Base-by-base conservation (phyloP, 2,113 vertebrate genomes). In the Chrysemys picta region DNA sequence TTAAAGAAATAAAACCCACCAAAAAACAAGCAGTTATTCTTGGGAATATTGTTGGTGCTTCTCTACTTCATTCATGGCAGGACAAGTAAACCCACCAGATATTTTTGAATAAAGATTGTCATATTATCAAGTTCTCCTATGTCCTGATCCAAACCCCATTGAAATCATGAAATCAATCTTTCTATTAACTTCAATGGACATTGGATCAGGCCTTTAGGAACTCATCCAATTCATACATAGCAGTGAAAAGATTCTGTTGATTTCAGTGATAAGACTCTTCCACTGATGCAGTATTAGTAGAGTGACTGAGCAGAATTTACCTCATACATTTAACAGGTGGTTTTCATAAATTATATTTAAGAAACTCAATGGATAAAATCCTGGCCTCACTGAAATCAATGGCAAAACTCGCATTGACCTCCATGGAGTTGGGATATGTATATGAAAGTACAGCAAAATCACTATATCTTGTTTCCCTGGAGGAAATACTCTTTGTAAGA, bases 271-370 rank as follows among this genome's bases (percentile, higher is more conserved):
- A 84, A 56, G 52, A 94, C 76, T 95, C 84, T 91, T 42, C 72
- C 38, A 45, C 19, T 42, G 72, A 38, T 6, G 9, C 21, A 76
- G 5, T 96, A 96, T 96, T 96, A 97, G 85, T 29, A 91, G 78
- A 82, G 92, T 94, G 83, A 86, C 49, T 94, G 94, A 93, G 85
- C 82, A 93, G 87, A 96, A 95, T 96, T 97, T 96, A 94, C 93
- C 85, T 95, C 72, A 79, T 85, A 65, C 85, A 85, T 96, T 95
- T 92, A 96, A 96, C 85, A 89, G 45, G 91, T 93, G 95, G 92
- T 96, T 97, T 85, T 91, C 94, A 93, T 95, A 94, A 93, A 91
- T 94, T 75, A 91, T 53, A 56, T 89, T 97, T 90, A 95, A 25
- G 65, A 69, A n/a, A 96, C 29, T 93, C 65, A 21, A 54, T 80